Evolutionary conservation across 2,888 invertebrate genomes (phyloP), one percentile per base, ranked within the genome.

Genomic region (Aporophyla lueneburgensis): DNA sequence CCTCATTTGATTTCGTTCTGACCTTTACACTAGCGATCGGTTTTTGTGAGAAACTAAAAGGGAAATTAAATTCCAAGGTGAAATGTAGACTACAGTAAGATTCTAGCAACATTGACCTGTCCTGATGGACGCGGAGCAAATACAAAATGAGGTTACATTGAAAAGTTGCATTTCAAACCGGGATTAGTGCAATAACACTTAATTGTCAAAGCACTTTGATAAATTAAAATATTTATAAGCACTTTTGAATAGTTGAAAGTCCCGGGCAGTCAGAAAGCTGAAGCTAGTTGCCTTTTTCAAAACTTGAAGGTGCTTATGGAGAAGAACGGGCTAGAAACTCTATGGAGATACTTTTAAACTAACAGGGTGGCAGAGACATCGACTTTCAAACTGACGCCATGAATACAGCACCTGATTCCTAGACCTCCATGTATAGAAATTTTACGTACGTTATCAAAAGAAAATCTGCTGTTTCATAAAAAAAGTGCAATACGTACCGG

Each of bases 1-100:
- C 67, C 66, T 65, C 63, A 71, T 84, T 86, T 71, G 74, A 80
- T 78, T 82, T 63, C 54, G 51, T 68, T 58, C 76, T 71, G 86
- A 78, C 82, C 81, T 80, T 75, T 73, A 40, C 49, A 71, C 51
- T 56, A 74, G 24, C 49, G 66, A 70, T 78, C 63, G 65, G 70
- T 63, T 75, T 76, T 71, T 61, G 54, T 67, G 14, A 49, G 79
- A 66, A 54, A 70, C 21, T 53, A 65, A 66, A 74, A 56, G 51
- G 65, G 33, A 70, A 79, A 70, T 53, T 53, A 65, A 54, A 59
- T 56, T 46, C 27, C 59, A 54, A 40, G 43, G 53, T 40, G 40
- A 27, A 63, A 53, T 24, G 27, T 43, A 53, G 33, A 40, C 33
- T 49, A 33, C 33, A 33, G 33, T 1, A 19, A 21, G 33, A 61